Evolutionary conservation across 2,113 vertebrate genomes (phyloP), one percentile per base, ranked within the genome.

Genomic region (Danionella cerebrum): DNA sequence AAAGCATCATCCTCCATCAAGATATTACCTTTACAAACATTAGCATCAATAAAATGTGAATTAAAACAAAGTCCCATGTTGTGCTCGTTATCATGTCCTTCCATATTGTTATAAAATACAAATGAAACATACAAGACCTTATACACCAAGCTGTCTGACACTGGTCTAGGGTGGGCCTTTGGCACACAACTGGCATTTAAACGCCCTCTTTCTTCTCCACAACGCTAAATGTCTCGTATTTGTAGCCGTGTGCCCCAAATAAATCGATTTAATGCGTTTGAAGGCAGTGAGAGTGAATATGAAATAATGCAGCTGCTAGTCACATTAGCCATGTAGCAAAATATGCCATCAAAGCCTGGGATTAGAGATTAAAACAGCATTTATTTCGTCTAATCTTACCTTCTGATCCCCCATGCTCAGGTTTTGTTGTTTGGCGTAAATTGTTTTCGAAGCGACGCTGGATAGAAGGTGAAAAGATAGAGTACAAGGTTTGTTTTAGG

Each of bases 251-350:
- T 21, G 12, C 19, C 18, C 8, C 25, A 45, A 44, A 42, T 16
- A 8, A 18, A 19, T 11, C 10, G 6, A 31, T 45, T 31, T 10
- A 11, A 19, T 9, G 6, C 10, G 11, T 1, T 5, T 19, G 6
- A 21, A 60, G 12, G 41, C 6, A 42, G 14, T 7, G 52, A 14
- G 3, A 5, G 4, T 16, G 7, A 11, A 60, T 31, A 24, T 44
- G 59, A 3, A 36, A 35, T 35, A 63, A 63, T 63, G 25, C 6
- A 22, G 25, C 6, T 33, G 44, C 44, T 64, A 64, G 44, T 16
- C 21, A 33, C 42, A 59, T 59, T 71, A 55, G 50, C 52, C 22
- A 22, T 24, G 13, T 70, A 75, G 73, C 64, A 50, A 50, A 54
- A 62, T 63, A 36, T 16, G 33, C 33, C 66, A 67, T 21, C 60